phyloP scores from a whole-genome alignment of 1,140 invertebrate genomes.

The Tribolium madens region DNA sequence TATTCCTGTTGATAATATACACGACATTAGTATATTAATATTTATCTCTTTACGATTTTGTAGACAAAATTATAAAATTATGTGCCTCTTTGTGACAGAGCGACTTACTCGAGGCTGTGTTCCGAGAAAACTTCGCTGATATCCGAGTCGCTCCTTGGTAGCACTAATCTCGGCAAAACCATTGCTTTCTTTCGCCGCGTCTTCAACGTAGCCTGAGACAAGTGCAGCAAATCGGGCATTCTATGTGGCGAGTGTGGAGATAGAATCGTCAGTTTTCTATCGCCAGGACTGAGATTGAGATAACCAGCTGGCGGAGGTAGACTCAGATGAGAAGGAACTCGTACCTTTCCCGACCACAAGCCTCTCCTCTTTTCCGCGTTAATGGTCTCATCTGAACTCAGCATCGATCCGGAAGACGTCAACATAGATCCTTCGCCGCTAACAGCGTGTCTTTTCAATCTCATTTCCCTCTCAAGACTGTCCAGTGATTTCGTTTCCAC shows the following conservation, averaged over 20 bases:
- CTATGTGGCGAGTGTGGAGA: slow-evolving; percentile 79
- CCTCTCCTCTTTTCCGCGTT: slow-evolving; percentile 75
- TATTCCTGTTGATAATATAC: slow-evolving; percentile 27
- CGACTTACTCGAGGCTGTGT: slow-evolving; percentile 74
- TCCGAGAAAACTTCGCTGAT: slow-evolving; percentile 73
- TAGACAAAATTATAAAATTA: background rate
- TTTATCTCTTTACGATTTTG: background rate
- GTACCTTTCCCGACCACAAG: slow-evolving; percentile 73
- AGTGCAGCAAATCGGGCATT: slow-evolving; percentile 72
- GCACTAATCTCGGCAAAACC: slow-evolving; percentile 79
- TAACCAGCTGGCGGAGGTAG: slow-evolving; percentile 71
- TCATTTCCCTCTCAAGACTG: slow-evolving; percentile 70
- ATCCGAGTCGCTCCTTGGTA: slow-evolving; percentile 79
- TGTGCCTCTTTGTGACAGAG: background rate
- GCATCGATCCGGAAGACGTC: slow-evolving; percentile 42
- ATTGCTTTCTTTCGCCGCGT: slow-evolving; percentile 78
- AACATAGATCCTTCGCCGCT: slow-evolving; percentile 70
- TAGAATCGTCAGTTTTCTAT: slow-evolving; percentile 76
- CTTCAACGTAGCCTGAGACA: slow-evolving; percentile 71
- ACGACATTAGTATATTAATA: background rate
- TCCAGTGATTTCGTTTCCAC: slow-evolving; percentile 72
- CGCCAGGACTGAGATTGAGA: slow-evolving; percentile 68
- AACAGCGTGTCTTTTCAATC: slow-evolving; percentile 71
- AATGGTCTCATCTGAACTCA: slow-evolving; percentile 62
- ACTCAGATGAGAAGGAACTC: slow-evolving; percentile 75